Conservation (phyloP, 2,888 invertebrate species). For the Drosophila lutescens region DNA sequence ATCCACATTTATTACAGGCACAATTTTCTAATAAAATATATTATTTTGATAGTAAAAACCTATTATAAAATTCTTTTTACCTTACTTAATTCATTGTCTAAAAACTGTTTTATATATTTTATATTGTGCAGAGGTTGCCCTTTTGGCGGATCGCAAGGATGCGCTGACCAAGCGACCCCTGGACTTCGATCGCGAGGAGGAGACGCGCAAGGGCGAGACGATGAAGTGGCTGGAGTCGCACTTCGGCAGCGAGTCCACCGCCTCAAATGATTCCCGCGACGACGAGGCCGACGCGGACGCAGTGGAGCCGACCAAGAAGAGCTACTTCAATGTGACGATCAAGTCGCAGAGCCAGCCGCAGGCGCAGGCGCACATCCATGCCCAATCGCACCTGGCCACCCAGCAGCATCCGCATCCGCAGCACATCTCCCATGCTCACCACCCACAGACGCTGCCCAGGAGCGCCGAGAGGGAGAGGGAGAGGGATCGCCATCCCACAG, state of each 20-base stretch:
- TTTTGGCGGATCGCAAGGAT: slow-evolving; percentile 89
- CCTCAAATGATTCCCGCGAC: slow-evolving; percentile 87
- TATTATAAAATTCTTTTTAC: too few relatives aligned
- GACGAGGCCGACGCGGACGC: slow-evolving; percentile 82
- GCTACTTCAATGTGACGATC: slow-evolving; percentile 91
- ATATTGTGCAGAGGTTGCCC: slow-evolving; percentile 82
- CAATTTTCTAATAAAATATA: too few relatives aligned
- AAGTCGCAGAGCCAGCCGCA: slow-evolving; percentile 85
- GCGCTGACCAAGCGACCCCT: slow-evolving; percentile 91
- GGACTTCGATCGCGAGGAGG: slow-evolving; percentile 94
- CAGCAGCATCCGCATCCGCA: slow-evolving; percentile 28
- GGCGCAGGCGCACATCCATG: slow-evolving; percentile 42
- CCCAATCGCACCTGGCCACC: slow-evolving; percentile 34
- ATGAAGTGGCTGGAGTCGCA: slow-evolving; percentile 96
- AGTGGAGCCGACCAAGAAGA: slow-evolving; percentile 88
- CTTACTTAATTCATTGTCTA: too few relatives aligned
- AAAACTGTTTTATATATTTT: too few relatives aligned
- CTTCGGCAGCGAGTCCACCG: slow-evolving; percentile 93
- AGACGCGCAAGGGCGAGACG: slow-evolving; percentile 94
- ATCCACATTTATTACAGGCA: too few relatives aligned
- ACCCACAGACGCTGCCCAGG: slow-evolving; percentile 60
- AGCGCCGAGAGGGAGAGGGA: slow-evolving; percentile 69
- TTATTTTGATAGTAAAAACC: too few relatives aligned
- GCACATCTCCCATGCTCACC: slow-evolving; percentile 36
- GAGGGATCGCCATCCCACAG: slow-evolving; percentile 65